Base-by-base conservation (phyloP, 2,113 vertebrate genomes). In the Ardeotis arabs region DNA sequence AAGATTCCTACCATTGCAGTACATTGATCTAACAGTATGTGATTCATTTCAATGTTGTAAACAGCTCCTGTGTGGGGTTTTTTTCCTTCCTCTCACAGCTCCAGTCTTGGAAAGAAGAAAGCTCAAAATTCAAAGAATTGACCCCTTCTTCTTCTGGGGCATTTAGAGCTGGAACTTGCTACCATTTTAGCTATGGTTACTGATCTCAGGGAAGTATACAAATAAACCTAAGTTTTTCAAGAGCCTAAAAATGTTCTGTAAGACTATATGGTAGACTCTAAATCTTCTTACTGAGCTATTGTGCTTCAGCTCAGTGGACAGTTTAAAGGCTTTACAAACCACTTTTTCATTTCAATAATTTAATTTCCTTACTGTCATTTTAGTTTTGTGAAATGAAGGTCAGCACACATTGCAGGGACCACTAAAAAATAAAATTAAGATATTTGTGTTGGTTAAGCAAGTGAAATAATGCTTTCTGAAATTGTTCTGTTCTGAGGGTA, bases 271-370 rank as follows among this genome's bases (percentile, higher is more conserved):
- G 24, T 59, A 85, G 74, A 49, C 27, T 63, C 70, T 88, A 89
- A 93, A 73, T 92, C 74, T 55, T 96, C 79, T 96, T 86, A 84
- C 55, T 83, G 28, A 92, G 49, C 59, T 91, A 91, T 68, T 86
- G n/a, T 94, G 41, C 79, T 95, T 91, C 63, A 93, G 28, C n/a
- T 94, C 69, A 90, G 92, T 50, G 84, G 95, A 56, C 50, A 95
- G 33, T 67, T 84, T 85, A 84, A 95, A 96, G 52, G 14, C n/a
- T 96, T 96, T 96, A 87, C 17, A 94, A 94, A 35, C 4, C 44
- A 67, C 13, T 15, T 91, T 95, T 97, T 87, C 53, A 95, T 97
- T 95, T 63, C 52, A 95, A 86, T 87, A 94, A 88, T 55, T 96
- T 94, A 50, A 70, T 95, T 96, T 91, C 22, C 55, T 91, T 62